Conservation (phyloP, 2,113 vertebrate species). For the Parotia lawesii region DNA sequence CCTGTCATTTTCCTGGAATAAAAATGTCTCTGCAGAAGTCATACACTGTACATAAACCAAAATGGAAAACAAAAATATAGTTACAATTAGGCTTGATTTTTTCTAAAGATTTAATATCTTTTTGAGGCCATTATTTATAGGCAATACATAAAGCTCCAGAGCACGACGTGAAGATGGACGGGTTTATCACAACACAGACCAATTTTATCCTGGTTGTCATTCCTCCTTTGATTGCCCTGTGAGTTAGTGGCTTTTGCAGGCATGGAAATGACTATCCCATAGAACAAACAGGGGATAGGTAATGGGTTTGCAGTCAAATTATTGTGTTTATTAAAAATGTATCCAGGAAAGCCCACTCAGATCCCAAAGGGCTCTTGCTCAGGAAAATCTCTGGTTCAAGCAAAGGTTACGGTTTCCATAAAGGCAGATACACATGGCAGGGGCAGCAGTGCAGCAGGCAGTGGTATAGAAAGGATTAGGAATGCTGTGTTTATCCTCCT, state of each 20-base stretch:
- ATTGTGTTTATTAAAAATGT: constrained; percentile 60
- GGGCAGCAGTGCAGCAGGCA: background rate
- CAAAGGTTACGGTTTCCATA: constrained; percentile 38
- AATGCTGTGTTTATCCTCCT: background rate
- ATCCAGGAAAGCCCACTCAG: constrained; percentile 40
- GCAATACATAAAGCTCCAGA: background rate
- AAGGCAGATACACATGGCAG: background rate
- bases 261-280: background rate
- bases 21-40: constrained; percentile 69
- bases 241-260: constrained; percentile 28
- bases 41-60: constrained; percentile 54
- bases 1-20: constrained; percentile 82
- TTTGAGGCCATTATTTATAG: constrained; percentile 53
- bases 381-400: constrained; percentile 53
- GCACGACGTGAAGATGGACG: background rate
- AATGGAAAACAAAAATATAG: constrained; percentile 63
- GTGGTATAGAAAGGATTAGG: background rate
- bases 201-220: constrained; percentile 16
- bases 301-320: constrained; percentile 23
- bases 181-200: background rate
- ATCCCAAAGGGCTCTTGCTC: background rate
- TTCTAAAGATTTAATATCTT: constrained; percentile 21
- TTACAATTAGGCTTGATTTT: constrained; percentile 63
- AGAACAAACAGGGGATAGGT: constrained; percentile 9
- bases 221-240: constrained; percentile 38